Conservation (phyloP, 2,888 invertebrate genomes). For the Noctua janthina region DNA sequence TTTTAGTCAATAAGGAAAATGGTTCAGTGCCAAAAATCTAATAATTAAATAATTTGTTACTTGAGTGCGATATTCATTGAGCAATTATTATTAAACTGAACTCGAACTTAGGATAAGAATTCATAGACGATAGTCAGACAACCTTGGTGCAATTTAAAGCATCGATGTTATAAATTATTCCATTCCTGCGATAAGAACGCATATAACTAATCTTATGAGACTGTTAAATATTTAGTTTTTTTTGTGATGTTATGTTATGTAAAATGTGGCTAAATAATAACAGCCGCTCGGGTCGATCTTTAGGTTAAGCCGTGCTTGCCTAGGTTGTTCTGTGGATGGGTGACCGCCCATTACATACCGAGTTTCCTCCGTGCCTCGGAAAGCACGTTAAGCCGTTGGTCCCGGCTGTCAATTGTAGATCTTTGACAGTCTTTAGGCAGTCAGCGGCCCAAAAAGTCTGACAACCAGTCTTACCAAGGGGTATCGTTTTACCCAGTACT, state of each 20-base stretch:
- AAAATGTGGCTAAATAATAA: too few relatives aligned
- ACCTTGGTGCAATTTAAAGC: conserved; percentile 37
- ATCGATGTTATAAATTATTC: background rate
- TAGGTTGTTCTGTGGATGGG: too few relatives aligned
- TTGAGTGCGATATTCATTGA: background rate
- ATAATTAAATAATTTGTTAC: conserved; percentile 6
- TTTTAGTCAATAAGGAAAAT: conserved; percentile 43
- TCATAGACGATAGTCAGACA: conserved; percentile 6
- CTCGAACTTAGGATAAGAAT: conserved; percentile 54
- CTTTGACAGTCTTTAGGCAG: too few relatives aligned
- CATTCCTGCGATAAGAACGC: conserved; percentile 30
- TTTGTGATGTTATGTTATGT: background rate
- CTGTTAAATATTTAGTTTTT: background rate
- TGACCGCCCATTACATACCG: too few relatives aligned
- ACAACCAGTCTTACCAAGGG: too few relatives aligned
- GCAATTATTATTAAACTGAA: conserved; percentile 24
- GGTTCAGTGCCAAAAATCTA: conserved; percentile 6
- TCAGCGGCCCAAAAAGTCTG: too few relatives aligned
- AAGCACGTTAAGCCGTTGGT: too few relatives aligned
- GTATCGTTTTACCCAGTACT: too few relatives aligned
- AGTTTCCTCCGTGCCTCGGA: too few relatives aligned
- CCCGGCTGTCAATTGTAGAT: too few relatives aligned
- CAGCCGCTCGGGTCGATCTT: too few relatives aligned
- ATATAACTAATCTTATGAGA: background rate
- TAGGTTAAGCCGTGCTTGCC: too few relatives aligned